phyloP scores from a whole-genome alignment of 1,140 invertebrate species.

The Brachionus rotundiformis region DNA sequence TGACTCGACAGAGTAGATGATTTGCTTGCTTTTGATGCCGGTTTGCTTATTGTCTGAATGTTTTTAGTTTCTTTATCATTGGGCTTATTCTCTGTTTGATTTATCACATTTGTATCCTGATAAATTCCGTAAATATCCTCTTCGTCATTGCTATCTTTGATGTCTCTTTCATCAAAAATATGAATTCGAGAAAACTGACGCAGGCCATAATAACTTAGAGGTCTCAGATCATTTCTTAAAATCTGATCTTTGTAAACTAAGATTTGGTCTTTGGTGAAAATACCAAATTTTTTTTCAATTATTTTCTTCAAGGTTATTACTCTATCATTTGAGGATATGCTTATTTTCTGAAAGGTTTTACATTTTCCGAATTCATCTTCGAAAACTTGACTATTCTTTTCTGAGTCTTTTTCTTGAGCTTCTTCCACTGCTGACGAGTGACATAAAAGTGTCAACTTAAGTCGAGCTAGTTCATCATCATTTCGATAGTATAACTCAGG shows the following conservation, averaged over 20 bases:
- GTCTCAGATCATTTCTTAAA: slow-evolving; percentile 30
- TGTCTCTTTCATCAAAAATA: slow-evolving; percentile 46
- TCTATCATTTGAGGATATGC: slow-evolving; percentile 29
- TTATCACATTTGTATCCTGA: slow-evolving; percentile 16
- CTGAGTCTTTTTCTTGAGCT: background rate
- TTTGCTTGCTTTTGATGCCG: background rate
- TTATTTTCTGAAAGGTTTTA: slow-evolving; percentile 46
- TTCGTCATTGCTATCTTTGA: slow-evolving; percentile 46
- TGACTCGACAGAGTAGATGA: background rate
- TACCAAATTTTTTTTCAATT: slow-evolving; percentile 41
- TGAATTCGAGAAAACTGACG: slow-evolving; percentile 36
- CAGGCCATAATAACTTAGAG: slow-evolving; percentile 15
- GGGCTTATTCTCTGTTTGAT: background rate
- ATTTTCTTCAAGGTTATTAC: slow-evolving; percentile 48
- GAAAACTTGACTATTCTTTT: background rate
- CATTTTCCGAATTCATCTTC: slow-evolving; percentile 46
- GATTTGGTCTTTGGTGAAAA: slow-evolving; percentile 38
- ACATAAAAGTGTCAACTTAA: slow-evolving; percentile 38
- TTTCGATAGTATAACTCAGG: background rate
- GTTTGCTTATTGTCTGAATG: background rate
- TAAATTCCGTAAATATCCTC: slow-evolving; percentile 44
- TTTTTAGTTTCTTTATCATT: background rate
- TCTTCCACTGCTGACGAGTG: slow-evolving; percentile 44
- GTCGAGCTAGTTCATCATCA: background rate
- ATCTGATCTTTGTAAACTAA: slow-evolving; percentile 50